Base-by-base conservation (phyloP, 2,113 vertebrate species). In the Etheostoma cragini region DNA sequence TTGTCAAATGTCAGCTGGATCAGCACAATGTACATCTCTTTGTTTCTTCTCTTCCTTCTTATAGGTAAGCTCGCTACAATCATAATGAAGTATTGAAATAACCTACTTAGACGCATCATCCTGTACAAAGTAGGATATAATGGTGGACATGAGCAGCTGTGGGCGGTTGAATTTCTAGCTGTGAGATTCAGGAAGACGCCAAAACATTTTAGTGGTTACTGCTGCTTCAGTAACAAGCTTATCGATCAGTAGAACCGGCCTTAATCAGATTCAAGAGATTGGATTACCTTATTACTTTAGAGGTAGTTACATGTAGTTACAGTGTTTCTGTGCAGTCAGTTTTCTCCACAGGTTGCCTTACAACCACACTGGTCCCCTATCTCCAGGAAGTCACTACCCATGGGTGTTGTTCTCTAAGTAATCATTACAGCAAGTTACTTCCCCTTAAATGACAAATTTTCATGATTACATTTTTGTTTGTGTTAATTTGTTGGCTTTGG, bases 191-290 rank as follows among this genome's bases (percentile, higher is more conserved):
- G 77, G 46, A 64, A 30, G 61, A 78, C 6, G 1, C 49, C 72
- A 54, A 81, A 72, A 56, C 49, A 30, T 62, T 80, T 63, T 68
- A 45, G 24, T 75, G 56, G 76, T 60, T 56, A 4, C 50, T 69
- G 85, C 58, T 78, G 80, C 75, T 62, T 52, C 78, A 53, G 46
- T 72, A 82, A 82, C 60, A 33, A 71, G 50, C 78, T 62, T 58
- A 84, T 88, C 45, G 77, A 84, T 82, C 88, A 82, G 67, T 49
- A 74, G 81, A 80, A 54, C 6, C 15, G 3, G 50, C 71, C 64
- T 2, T 84, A 84, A 90, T 86, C 52, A 7, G 24, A 50, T 90
- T 35, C 22, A 5, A 66, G 22, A 80, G 46, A 78, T n/a, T 60
- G 50, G 68, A 84, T 82, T 83, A 83, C 72, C 10, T 38, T 2